Conservation (phyloP, 2,888 invertebrate genomes). For the Tortricodes alternella region DNA sequence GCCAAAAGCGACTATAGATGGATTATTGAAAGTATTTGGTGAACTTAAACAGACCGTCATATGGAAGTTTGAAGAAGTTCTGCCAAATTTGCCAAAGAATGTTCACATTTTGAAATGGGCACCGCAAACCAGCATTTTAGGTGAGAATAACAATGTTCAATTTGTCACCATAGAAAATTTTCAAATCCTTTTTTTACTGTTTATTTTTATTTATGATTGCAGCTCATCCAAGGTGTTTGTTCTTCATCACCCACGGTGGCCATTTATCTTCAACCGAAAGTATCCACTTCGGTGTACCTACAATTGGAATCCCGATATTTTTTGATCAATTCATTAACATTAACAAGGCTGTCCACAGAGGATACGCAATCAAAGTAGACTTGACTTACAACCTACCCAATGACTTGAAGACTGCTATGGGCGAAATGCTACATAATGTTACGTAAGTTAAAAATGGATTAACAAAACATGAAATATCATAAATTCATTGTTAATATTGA, state of each 20-base stretch:
- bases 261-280: conserved; percentile 26
- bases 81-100: conserved; percentile 44
- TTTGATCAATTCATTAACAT: conserved; percentile 35
- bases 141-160: conserved; percentile 32
- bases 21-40: conserved; percentile 48
- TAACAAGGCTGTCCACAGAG: conserved; percentile 22
- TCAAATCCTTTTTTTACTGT: background rate
- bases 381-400: conserved; percentile 20
- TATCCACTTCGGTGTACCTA: conserved; percentile 32
- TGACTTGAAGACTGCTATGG: conserved; percentile 25
- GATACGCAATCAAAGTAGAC: conserved; percentile 28
- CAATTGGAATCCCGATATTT: conserved; percentile 32
- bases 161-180: too few species aligned
- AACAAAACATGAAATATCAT: background rate
- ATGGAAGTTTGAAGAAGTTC: conserved; percentile 51
- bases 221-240: conserved; percentile 31
- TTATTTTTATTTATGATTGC: conserved; percentile 7
- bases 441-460: conserved; percentile 11
- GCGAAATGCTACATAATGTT: conserved; percentile 15
- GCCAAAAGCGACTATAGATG: conserved; percentile 44
- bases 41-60: conserved; percentile 51
- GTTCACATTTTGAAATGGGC: conserved; percentile 49
- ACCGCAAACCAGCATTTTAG: conserved; percentile 46
- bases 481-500: background rate
- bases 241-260: conserved; percentile 34